Conservation (phyloP, 2,888 invertebrate species). For the Melangyna quadrimaculata region DNA sequence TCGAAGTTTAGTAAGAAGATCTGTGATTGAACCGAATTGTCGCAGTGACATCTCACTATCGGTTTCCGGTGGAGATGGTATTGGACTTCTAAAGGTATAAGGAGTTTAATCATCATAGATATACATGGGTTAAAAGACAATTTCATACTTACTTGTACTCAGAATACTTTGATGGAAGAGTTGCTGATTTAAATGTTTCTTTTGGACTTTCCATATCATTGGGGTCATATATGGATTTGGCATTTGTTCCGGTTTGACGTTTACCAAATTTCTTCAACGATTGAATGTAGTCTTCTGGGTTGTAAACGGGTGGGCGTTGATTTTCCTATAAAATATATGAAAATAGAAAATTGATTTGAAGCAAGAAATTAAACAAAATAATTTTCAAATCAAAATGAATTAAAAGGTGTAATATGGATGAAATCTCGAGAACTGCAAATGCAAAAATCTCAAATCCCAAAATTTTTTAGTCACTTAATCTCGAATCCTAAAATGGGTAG, state of each 20-base stretch:
- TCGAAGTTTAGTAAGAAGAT: slow-evolving; percentile 91
- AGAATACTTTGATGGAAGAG: slow-evolving; percentile 79
- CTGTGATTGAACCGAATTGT: slow-evolving; percentile 93
- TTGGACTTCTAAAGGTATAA: slow-evolving; percentile 86
- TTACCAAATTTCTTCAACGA: slow-evolving; percentile 90
- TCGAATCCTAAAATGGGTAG: too few relatives aligned
- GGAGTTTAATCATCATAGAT: too few relatives aligned
- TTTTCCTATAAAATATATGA: slow-evolving; percentile 84
- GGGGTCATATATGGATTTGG: slow-evolving; percentile 80
- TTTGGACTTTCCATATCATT: slow-evolving; percentile 72
- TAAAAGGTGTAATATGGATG: too few relatives aligned
- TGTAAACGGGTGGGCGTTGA: slow-evolving; percentile 93
- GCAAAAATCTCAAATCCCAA: too few relatives aligned
- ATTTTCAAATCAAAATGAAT: too few relatives aligned
- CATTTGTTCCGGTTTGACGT: slow-evolving; percentile 75
- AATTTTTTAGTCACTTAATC: too few relatives aligned
- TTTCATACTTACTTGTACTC: slow-evolving; percentile 78
- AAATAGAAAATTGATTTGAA: neutral
- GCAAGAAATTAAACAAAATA: neutral
- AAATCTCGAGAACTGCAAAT: too few relatives aligned
- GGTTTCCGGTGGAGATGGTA: slow-evolving; percentile 83
- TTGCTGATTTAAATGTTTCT: slow-evolving; percentile 78
- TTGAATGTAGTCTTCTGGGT: slow-evolving; percentile 92
- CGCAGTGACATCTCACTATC: slow-evolving; percentile 93
- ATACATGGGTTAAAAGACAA: neutral